phyloP scores from a whole-genome alignment of 2,888 invertebrate species.

The Eilema sororculum region DNA sequence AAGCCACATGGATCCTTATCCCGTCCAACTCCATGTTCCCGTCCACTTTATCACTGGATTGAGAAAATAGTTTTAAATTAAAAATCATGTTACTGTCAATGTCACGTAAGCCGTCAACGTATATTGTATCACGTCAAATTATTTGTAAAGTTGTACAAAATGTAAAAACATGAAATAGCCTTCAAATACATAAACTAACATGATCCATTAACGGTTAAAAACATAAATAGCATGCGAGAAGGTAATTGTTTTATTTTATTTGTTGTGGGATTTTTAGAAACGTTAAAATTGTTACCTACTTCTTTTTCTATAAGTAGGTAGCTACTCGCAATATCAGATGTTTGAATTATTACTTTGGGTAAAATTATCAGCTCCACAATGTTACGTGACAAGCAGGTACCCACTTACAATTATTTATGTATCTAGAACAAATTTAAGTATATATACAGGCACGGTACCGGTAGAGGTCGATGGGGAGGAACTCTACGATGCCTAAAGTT shows the following conservation, averaged over 20 bases:
- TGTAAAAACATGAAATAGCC: slow-evolving; percentile 12
- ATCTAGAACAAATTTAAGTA: no score
- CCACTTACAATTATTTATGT: no score
- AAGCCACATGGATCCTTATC: slow-evolving; percentile 14
- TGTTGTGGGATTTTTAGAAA: neutral
- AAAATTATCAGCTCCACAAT: neutral
- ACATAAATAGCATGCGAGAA: slow-evolving; percentile 28
- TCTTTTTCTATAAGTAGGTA: neutral
- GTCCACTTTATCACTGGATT: neutral
- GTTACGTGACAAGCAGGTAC: neutral
- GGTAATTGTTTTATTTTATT: slow-evolving; percentile 28
- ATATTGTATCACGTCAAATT: slow-evolving; percentile 37
- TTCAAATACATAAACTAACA: slow-evolving; percentile 1
- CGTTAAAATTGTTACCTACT: neutral
- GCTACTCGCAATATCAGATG: neutral
- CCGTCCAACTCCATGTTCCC: slow-evolving; percentile 11
- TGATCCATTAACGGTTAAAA: slow-evolving; percentile 29
- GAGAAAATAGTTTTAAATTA: neutral
- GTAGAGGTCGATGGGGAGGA: no score
- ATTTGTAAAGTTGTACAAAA: slow-evolving; percentile 22
- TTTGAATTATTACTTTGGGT: neutral
- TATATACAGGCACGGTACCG: no score
- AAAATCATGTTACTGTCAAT: slow-evolving; percentile 7
- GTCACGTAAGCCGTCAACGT: slow-evolving; percentile 12
- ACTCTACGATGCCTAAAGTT: no score